phyloP scores from a whole-genome alignment of 2,888 invertebrate genomes.

The Eudasyphora cyanicolor region DNA sequence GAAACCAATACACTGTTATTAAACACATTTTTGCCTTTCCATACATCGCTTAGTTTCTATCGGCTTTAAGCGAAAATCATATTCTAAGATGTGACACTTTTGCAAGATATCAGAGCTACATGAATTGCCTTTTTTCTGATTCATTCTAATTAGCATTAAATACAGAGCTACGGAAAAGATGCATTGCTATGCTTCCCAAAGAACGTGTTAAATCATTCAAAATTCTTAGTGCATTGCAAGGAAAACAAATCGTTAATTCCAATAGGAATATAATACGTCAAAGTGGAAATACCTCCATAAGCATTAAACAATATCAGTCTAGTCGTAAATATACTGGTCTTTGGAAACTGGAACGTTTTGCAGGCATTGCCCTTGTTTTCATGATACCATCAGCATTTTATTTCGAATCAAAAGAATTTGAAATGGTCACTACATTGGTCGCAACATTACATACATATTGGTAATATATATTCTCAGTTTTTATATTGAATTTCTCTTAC shows the following conservation, averaged over 20 bases:
- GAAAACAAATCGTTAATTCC: neutral
- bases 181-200: neutral
- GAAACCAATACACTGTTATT: no score
- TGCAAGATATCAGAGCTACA: no score
- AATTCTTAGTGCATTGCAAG: neutral
- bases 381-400: conserved; percentile 43
- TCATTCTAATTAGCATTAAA: neutral
- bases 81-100: no score
- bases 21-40: no score
- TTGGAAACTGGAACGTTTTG: conserved; percentile 51
- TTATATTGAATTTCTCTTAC: neutral
- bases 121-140: no score
- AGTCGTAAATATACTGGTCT: conserved; percentile 41
- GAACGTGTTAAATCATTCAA: neutral
- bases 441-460: conserved; percentile 47
- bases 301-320: conserved; percentile 49
- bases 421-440: conserved; percentile 19
- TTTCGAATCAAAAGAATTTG: conserved; percentile 44
- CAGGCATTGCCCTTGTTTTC: conserved; percentile 30
- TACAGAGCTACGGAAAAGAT: neutral
- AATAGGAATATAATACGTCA: neutral
- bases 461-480: conserved; percentile 6
- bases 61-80: no score
- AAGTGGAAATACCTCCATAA: conserved; percentile 10
- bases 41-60: no score